A percentile compares a stretch with the other conserved stretches of the same genome.
phyloP scores from a whole-genome alignment of 2,113 vertebrate species.

The Shinisaurus crocodilurus region DNA sequence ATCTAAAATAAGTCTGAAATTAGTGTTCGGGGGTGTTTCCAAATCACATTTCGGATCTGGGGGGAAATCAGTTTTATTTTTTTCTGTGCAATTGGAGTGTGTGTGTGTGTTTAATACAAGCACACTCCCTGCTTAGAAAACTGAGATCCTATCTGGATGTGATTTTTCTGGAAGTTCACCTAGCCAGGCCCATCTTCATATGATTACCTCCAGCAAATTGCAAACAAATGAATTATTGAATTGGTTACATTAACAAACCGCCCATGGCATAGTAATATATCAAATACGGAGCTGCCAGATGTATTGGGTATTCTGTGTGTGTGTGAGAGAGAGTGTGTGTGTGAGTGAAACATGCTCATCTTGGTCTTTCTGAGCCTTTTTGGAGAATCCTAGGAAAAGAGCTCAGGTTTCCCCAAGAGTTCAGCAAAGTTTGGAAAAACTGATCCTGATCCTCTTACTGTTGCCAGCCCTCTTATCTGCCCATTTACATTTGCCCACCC shows the following conservation, averaged over 20 bases:
- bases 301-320: too few relatives aligned
- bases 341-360: neutral
- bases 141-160: neutral
- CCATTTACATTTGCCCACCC: neutral
- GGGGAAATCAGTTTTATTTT: neutral
- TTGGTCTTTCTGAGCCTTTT: neutral
- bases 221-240: neutral
- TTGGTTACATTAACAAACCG: neutral
- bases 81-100: neutral
- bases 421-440: neutral
- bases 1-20: neutral
- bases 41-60: neutral
- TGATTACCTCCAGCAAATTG: neutral
- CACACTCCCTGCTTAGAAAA: neutral
- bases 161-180: neutral
- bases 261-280: neutral
- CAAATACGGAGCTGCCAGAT: neutral
- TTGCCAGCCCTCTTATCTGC: neutral
- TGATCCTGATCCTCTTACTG: neutral
- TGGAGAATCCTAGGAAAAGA: neutral
- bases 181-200: neutral
- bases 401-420: neutral
- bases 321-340: too few relatives aligned
- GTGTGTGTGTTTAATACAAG: neutral
- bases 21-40: neutral